These are phyloP conservation scores for Colostygia pectinataria DNA, from an alignment of 2,888 invertebrate species.

Conservation along the genomic window DNA sequence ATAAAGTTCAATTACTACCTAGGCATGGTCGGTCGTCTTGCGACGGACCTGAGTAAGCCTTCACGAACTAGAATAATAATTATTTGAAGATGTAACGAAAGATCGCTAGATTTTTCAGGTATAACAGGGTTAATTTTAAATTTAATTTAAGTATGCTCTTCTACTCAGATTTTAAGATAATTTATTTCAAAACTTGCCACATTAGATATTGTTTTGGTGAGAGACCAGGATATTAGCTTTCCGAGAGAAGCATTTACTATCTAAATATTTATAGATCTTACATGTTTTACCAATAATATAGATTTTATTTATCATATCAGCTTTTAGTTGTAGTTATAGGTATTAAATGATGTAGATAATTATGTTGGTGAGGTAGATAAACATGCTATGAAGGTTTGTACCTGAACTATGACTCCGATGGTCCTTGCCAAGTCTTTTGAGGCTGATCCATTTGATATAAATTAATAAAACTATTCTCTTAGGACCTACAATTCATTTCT, in stretches of 20 bases:
- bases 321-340: conserved; percentile 66
- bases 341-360: conserved; percentile 61
- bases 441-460: conserved; percentile 22
- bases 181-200: conserved; percentile 53
- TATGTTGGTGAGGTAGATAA: conserved; percentile 46
- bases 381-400: conserved; percentile 56
- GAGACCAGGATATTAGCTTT: conserved; percentile 37
- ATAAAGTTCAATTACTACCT: conserved; percentile 37
- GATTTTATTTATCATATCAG: conserved; percentile 77
- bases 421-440: conserved; percentile 30
- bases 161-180: conserved; percentile 48
- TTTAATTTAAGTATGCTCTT: conserved; percentile 45
- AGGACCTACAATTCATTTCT: conserved; percentile 2
- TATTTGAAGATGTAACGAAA: conserved; percentile 36
- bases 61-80: conserved; percentile 26
- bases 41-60: conserved; percentile 28
- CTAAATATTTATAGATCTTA: conserved; percentile 59
- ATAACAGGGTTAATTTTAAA: conserved; percentile 69
- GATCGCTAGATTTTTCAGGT: conserved; percentile 48
- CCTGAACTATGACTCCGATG: conserved; percentile 49
- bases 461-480: neutral
- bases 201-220: conserved; percentile 42
- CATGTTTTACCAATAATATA: conserved; percentile 69
- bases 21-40: conserved; percentile 26
- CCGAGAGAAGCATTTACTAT: conserved; percentile 61